Evolutionary conservation across 1,140 invertebrate species (phyloP), one percentile per base, ranked within the genome.

Genomic region (Lamellibrachia luymesi): DNA sequence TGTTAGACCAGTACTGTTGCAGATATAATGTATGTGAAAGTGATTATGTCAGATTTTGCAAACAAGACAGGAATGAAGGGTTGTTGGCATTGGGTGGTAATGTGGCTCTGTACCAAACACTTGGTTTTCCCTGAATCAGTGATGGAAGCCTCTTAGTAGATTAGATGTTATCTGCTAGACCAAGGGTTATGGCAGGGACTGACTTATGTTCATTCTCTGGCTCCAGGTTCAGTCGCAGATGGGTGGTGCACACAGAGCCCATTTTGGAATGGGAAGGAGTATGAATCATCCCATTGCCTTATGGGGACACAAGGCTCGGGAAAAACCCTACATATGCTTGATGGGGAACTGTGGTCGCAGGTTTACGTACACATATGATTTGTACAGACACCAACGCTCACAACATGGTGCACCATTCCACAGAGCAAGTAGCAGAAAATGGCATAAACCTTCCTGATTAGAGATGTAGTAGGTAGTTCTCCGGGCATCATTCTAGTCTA

Each of bases 301-400:
- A 22, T 80, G 64, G 64, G 64, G 64, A 80, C 64, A 22, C 64
- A 80, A 10, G 25, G 5, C 64, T 80, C 64, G 7, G 6, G 64
- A 80, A 80, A 80, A 80, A 80, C 64, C 64, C 64, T 80, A 80
- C 64, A 17, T 80, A 80, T 80, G 64, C 64, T 4, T 22, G 13
- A 80, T 80, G 64, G 64, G 64, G 64, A 80, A 80, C 64, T 80
- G 64, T 80, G 64, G 64, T 80, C 64, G 64, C 64, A 80, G 64
- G 7, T 80, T 80, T 80, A 80, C 13, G 17, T 80, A 80, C 64
- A 80, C 64, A 17, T 80, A 80, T 22, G 64, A 80, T 80, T 80
- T 80, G 64, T 80, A 80, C 64, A 80, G 64, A 80, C 64, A 80
- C 64, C 64, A 80, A 22, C 64, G 64, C 64, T 80, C 64, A 80